Evolutionary conservation across 2,113 vertebrate species (phyloP), one percentile per base, ranked within the genome.

Genomic region (Scopus umbretta): DNA sequence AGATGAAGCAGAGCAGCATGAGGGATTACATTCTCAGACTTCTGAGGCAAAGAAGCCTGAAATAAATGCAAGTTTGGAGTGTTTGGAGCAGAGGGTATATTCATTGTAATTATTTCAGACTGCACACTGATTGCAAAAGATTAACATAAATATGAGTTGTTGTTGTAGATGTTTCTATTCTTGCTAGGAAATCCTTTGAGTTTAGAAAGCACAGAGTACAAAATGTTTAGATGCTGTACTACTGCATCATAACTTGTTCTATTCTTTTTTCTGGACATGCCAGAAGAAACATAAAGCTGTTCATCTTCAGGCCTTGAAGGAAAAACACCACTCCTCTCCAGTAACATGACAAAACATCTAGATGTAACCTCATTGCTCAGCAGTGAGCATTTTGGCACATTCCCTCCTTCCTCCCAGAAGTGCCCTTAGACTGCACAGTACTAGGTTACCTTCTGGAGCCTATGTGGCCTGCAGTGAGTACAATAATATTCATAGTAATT

Each of bases 31-130:
- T 95, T 92, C 86, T 94, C 72, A 90, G 93, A 92, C 70, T 92
- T 95, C 71, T 42, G 23, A 80, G 63, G 86, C 80, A 90, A 94
- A 92, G 90, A 58, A 91, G 74, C 85, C 81, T 94, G 61, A 96
- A 97, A 97, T 91, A 90, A 91, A 97, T 94, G 87, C 73, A 92
- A 90, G 68, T 92, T 94, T 17, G 86, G 88, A 90, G 45, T 32
- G 40, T 92, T 91, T 95, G 90, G 85, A 95, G 90, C 86, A 92
- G 80, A 75, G 86, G 65, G 88, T 92, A 68, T 80, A 96, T 97
- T 94, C 95, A 94, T 74, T 95, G 79, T 94, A 94, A 97, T 97
- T 97, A 97, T 96, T 96, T 94, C 94, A 96, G 93, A 96, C 86
- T 94, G 90, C 91, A 90, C 30, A 70, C 80, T 97, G 97, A 97